These are phyloP conservation scores for Leucoraja erinaceus DNA, from an alignment of 2,113 vertebrate species.

Conservation along the genomic window DNA sequence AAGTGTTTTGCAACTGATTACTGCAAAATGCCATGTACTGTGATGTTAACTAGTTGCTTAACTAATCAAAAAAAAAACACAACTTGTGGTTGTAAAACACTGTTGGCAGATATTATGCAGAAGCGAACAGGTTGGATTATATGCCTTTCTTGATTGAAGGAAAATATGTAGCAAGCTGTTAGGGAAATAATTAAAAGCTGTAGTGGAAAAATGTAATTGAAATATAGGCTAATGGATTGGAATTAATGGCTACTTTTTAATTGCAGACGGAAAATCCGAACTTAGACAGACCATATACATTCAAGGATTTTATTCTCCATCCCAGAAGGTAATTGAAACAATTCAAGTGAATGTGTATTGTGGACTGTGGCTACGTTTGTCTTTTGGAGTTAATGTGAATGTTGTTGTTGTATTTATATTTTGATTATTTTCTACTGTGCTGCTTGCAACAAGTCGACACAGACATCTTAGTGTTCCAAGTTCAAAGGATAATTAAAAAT, in stretches of 20 bases:
- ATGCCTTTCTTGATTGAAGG: background rate
- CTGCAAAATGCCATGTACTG: background rate
- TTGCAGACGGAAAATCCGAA: constrained; percentile 91
- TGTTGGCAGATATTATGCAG: background rate
- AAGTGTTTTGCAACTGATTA: background rate
- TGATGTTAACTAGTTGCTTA: background rate
- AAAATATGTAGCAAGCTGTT: background rate
- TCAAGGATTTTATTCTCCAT: constrained; percentile 96
- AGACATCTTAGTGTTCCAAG: too few relatives aligned
- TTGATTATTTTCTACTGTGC: background rate
- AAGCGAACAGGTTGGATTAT: background rate
- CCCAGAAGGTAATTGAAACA: constrained; percentile 75
- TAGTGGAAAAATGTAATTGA: background rate
- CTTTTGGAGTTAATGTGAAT: background rate
- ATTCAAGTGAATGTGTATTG: background rate
- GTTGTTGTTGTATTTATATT: background rate
- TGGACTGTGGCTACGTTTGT: too few relatives aligned
- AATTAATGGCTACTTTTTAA: constrained; percentile 44
- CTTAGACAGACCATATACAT: constrained; percentile 87
- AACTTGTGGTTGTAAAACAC: too few relatives aligned
- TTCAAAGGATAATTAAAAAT: background rate
- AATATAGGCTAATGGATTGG: background rate
- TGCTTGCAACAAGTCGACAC: too few relatives aligned
- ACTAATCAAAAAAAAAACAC: background rate
- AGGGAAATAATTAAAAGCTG: background rate